A percentile compares a stretch with the other conserved stretches of the same genome.
Conservation (phyloP, 1,140 invertebrate species). For the Procambarus virginalis region DNA sequence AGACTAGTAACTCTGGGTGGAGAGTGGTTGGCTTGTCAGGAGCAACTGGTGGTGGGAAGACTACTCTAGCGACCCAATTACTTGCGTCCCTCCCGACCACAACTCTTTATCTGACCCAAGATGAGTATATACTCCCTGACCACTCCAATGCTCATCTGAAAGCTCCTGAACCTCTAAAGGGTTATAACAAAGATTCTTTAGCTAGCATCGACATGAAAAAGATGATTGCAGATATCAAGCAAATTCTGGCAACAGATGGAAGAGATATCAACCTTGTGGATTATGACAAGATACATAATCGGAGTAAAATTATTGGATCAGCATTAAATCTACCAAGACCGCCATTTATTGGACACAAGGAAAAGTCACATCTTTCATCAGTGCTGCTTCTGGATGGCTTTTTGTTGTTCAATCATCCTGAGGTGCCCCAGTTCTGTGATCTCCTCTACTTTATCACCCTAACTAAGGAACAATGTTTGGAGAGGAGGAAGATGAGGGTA, state of each 20-base stretch:
- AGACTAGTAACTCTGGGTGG: background rate
- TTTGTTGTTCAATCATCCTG: slow-evolving; percentile 26
- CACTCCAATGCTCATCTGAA: slow-evolving; percentile 6
- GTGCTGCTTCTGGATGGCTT: slow-evolving; percentile 40
- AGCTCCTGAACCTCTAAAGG: slow-evolving; percentile 18
- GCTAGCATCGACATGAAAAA: slow-evolving; percentile 36
- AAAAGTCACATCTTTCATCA: background rate
- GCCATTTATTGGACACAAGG: background rate
- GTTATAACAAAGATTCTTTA: slow-evolving; percentile 44
- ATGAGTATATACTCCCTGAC: slow-evolving; percentile 59
- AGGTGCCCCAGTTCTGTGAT: slow-evolving; percentile 29
- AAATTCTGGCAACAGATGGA: background rate
- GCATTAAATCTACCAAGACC: slow-evolving; percentile 27
- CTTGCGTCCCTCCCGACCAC: slow-evolving; percentile 26
- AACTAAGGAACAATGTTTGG: slow-evolving; percentile 31
- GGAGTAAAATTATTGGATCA: slow-evolving; percentile 30
- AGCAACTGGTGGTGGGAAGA: slow-evolving; percentile 47
- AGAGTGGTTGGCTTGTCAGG: slow-evolving; percentile 39
- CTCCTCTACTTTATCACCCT: slow-evolving; percentile 38
- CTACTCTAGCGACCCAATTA: slow-evolving; percentile 23
- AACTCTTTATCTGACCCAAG: slow-evolving; percentile 32
- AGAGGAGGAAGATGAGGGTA: slow-evolving; percentile 4
- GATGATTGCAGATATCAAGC: slow-evolving; percentile 38
- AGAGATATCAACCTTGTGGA: background rate
- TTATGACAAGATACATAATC: background rate